These are phyloP conservation scores for Melieria crassipennis DNA, from an alignment of 2,888 invertebrate species.

Conservation along the genomic window DNA sequence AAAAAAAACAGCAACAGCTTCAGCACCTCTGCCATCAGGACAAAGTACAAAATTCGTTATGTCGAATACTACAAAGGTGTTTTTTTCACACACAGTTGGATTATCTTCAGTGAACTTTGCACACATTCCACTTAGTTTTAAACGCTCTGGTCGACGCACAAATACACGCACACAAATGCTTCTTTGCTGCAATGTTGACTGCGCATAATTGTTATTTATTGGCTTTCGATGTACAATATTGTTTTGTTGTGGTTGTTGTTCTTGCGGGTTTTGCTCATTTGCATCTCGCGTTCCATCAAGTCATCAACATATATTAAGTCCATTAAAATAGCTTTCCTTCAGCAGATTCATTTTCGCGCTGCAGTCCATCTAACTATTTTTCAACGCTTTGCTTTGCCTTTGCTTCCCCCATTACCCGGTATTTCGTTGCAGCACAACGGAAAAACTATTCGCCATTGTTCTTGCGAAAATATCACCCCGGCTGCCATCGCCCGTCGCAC, in stretches of 20 bases:
- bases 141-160: too few species aligned
- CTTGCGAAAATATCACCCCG: background rate
- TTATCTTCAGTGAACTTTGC: too few species aligned
- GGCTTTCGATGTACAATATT: background rate
- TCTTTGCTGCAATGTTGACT: too few species aligned
- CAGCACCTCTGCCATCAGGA: too few species aligned
- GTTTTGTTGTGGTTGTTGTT: background rate
- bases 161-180: too few species aligned
- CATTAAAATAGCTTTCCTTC: conserved; percentile 23
- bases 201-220: too few species aligned
- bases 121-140: too few species aligned
- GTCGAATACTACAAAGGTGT: too few species aligned
- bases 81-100: too few species aligned
- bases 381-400: background rate
- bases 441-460: background rate
- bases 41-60: too few species aligned
- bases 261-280: background rate
- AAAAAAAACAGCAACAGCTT: too few species aligned
- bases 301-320: conserved; percentile 29
- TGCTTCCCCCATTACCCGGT: background rate
- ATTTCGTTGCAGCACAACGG: background rate
- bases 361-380: conserved; percentile 4
- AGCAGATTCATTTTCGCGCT: background rate
- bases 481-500: background rate
- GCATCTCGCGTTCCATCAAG: conserved; percentile 5